Percentiles rank a stretch among this genome's conserved stretches.
Conservation (phyloP, 1,140 invertebrate species). For the Whitmania pigra region DNA sequence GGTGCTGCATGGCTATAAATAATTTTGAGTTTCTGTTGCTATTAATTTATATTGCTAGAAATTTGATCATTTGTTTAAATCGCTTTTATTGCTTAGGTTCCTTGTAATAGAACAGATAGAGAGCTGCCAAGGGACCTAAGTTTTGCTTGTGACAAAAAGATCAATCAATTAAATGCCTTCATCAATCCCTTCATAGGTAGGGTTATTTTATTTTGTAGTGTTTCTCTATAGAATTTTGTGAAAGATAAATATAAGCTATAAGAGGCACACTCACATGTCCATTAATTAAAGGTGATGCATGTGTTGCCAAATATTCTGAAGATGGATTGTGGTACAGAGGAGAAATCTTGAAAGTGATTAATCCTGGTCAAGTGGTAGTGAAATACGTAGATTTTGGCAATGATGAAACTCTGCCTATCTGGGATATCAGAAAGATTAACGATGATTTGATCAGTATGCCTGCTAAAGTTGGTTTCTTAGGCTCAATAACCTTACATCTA, state of each 20-base stretch:
- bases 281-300: neutral
- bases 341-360: neutral
- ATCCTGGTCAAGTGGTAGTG: neutral
- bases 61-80: too few species aligned
- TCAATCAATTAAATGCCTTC: neutral
- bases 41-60: too few species aligned
- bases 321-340: neutral
- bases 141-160: neutral
- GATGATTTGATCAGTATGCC: neutral
- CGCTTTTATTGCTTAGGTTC: too few species aligned
- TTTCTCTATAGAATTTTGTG: too few species aligned
- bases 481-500: neutral
- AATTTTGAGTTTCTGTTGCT: too few species aligned
- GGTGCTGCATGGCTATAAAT: too few species aligned
- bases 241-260: too few species aligned
- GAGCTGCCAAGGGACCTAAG: neutral
- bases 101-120: too few species aligned
- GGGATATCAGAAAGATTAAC: neutral
- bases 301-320: conserved; percentile 6
- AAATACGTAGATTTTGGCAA: conserved; percentile 2
- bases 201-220: neutral
- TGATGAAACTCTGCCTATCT: neutral
- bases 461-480: neutral
- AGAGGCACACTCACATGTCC: neutral
- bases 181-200: neutral